Percentiles rank a stretch among this genome's conserved stretches.
Conservation (phyloP, 2,113 vertebrate genomes). For the Petrocephalus microphthalmus region DNA sequence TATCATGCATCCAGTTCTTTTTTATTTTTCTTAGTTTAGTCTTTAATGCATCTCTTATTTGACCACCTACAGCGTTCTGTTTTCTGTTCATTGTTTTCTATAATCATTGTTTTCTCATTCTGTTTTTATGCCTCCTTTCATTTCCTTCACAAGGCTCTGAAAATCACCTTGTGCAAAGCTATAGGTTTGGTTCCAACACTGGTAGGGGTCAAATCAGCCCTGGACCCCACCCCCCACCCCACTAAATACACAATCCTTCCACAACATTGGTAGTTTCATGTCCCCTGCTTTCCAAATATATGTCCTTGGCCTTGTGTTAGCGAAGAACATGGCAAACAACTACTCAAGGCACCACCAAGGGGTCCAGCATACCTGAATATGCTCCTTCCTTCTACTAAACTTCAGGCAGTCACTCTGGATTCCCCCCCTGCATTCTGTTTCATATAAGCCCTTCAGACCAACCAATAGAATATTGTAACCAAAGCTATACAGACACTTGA, state of each 20-base stretch:
- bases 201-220: not conserved
- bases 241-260: too few species aligned
- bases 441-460: not conserved
- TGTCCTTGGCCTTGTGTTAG: too few species aligned
- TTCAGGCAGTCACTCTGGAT: not conserved
- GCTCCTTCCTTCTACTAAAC: not conserved
- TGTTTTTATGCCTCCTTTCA: not conserved
- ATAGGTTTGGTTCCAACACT: not conserved
- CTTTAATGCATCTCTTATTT: not conserved
- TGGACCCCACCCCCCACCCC: not conserved
- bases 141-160: not conserved
- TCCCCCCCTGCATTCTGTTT: too few species aligned
- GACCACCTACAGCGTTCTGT: not conserved
- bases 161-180: not conserved
- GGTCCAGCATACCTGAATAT: not conserved
- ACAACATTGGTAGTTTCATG: too few species aligned
- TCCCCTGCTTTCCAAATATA: too few species aligned
- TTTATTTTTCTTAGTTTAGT: not conserved
- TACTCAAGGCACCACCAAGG: not conserved
- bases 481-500: not conserved
- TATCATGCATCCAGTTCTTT: not conserved
- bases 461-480: not conserved
- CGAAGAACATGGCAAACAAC: too few species aligned
- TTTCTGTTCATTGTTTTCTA: too few species aligned
- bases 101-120: too few species aligned